These are phyloP conservation scores for Saturnia japonica DNA, from an alignment of 2,888 invertebrate genomes.

Conservation along the genomic window DNA sequence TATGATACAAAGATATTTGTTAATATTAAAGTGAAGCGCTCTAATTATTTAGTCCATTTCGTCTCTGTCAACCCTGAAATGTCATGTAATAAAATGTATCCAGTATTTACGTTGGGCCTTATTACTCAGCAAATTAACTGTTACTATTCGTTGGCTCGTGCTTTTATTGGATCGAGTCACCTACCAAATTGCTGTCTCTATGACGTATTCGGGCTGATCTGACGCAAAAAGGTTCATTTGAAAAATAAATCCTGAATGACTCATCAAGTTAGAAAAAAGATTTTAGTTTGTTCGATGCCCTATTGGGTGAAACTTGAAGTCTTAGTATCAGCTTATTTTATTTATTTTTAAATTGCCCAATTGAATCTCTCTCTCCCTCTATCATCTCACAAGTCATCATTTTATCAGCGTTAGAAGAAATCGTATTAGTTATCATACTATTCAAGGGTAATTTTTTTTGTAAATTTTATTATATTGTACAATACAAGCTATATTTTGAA, in stretches of 20 bases:
- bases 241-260: neutral
- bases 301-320: neutral
- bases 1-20: too few relatives aligned
- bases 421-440: neutral
- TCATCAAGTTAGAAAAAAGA: slow-evolving; percentile 8
- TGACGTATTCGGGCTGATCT: neutral
- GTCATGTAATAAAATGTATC: slow-evolving; percentile 14
- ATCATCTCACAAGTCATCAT: neutral
- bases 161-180: slow-evolving; percentile 10
- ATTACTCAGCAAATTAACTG: slow-evolving; percentile 14
- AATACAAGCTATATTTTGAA: too few relatives aligned
- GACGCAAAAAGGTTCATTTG: slow-evolving; percentile 13
- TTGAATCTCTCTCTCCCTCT: neutral
- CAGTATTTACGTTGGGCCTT: slow-evolving; percentile 14
- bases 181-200: slow-evolving; percentile 12
- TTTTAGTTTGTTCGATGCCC: neutral
- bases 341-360: neutral
- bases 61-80: slow-evolving; percentile 7
- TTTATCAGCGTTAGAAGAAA: neutral
- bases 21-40: neutral
- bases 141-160: slow-evolving; percentile 9
- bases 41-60: neutral
- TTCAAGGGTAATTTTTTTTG: neutral
- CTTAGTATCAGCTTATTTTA: neutral
- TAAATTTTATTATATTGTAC: neutral